Base-by-base conservation (phyloP, 1,140 invertebrate species). In the Drosophila virilis region DNA sequence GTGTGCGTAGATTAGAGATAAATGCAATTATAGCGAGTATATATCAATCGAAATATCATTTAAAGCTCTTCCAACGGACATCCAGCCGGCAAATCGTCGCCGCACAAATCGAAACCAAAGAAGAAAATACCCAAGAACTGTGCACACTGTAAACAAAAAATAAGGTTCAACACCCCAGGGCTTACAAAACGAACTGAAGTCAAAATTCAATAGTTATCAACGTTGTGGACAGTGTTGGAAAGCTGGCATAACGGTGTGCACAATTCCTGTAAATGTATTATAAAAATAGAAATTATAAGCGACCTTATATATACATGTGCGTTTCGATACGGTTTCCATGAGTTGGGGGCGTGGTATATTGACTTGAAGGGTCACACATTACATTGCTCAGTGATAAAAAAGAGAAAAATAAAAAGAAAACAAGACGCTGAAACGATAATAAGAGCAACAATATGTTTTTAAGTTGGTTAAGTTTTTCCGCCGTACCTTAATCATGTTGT, bases 361-460 rank as follows among this genome's bases (percentile, higher is more conserved):
- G 83, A 88, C 84, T 88, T 89, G 83, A 88, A 88, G 84, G 81
- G 86, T 81, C 83, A 89, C 83, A 88, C 83, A 88, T 89, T 88
- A 88, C 84, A 89, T 88, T 88, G 83, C 83, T 88, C 83, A 88
- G 83, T 89, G 84, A 89, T 88, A 88, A 88, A 88, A 86, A 88
- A 88, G 80, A 83, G 80, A 91, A 91, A 86, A 91, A 90, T 80
- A 88, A 91, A 91, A 90, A 88, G 77, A 77, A 91, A 91, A 91
- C 88, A 91, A 91, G 80, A 91, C 89, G 89, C 89, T 91, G 89
- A 91, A 91, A 91, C 89, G 89, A 91, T 91, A 91, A 91, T 91
- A 91, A 91, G 89, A 91, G 89, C 81, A 91, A 88, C 83, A 88
- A 88, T 88, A 88, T 88, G 75, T 88, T 74, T 73, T 88, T 89